These are phyloP conservation scores for Lithophane leautieri DNA, from an alignment of 2,888 invertebrate species.

Conservation along the genomic window DNA sequence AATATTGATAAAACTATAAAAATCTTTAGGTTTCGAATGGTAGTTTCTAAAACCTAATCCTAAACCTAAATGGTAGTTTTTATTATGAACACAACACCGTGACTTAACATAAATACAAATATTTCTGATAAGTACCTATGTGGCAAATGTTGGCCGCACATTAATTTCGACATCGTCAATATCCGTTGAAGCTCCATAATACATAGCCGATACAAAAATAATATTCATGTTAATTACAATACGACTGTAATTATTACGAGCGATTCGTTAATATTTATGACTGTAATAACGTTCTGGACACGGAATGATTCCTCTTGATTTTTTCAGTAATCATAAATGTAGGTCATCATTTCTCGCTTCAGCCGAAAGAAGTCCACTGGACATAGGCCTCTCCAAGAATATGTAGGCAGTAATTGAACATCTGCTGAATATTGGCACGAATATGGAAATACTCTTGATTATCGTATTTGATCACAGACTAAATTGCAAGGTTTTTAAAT, in stretches of 20 bases:
- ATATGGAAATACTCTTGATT: not conserved
- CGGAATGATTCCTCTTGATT: not conserved
- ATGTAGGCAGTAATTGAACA: not conserved
- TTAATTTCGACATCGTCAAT: not conserved
- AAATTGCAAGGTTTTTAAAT: not conserved
- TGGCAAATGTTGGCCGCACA: not conserved
- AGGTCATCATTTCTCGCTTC: not conserved
- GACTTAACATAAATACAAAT: not conserved
- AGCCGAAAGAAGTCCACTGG: not conserved
- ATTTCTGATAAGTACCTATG: not conserved
- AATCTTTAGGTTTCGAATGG: too few species aligned
- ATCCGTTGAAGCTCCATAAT: not conserved
- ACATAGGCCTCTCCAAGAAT: not conserved
- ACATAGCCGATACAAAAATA: not conserved
- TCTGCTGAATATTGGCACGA: not conserved
- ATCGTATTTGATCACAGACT: not conserved
- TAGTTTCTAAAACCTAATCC: not conserved
- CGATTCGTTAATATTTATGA: constrained; percentile 4
- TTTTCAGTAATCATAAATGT: not conserved
- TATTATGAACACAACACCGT: too few species aligned
- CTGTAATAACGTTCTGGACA: not conserved
- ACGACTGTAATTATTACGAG: not conserved
- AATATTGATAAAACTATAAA: too few species aligned
- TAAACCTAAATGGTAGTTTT: too few species aligned
- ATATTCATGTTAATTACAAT: constrained; percentile 8